phyloP scores from a whole-genome alignment of 2,113 vertebrate species.

The Ornithorhynchus anatinus region DNA sequence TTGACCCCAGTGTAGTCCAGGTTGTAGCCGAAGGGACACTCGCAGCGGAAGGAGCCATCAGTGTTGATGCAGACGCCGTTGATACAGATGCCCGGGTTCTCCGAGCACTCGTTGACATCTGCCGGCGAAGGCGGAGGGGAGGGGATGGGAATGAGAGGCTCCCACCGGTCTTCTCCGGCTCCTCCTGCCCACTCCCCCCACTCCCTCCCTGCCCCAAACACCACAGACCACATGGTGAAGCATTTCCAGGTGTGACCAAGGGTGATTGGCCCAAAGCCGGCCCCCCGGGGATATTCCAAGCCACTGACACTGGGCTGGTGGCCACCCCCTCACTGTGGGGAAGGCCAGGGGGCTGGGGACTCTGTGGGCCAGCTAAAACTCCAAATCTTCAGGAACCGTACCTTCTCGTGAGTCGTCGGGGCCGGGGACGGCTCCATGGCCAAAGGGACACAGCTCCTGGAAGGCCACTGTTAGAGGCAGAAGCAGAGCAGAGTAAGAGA shows the following conservation, averaged over 20 bases:
- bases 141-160: neutral
- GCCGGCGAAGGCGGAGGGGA: neutral
- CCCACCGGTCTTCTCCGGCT: no score
- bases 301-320: no score
- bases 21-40: constrained; percentile 92
- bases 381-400: constrained; percentile 51
- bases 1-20: constrained; percentile 88
- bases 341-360: neutral
- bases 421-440: constrained; percentile 84
- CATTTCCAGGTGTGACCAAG: neutral
- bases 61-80: constrained; percentile 92
- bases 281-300: no score
- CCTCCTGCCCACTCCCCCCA: no score
- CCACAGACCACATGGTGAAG: neutral
- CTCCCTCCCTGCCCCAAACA: neutral
- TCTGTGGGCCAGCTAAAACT: neutral
- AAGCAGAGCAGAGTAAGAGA: neutral
- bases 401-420: constrained; percentile 81
- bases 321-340: no score
- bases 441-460: constrained; percentile 86
- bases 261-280: no score
- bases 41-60: constrained; percentile 92
- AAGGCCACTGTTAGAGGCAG: constrained; percentile 73
- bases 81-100: constrained; percentile 84
- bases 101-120: constrained; percentile 92